Evolutionary conservation across 2,888 invertebrate species (phyloP), one percentile per base, ranked within the genome.

Genomic region (Ectemnius cavifrons): DNA sequence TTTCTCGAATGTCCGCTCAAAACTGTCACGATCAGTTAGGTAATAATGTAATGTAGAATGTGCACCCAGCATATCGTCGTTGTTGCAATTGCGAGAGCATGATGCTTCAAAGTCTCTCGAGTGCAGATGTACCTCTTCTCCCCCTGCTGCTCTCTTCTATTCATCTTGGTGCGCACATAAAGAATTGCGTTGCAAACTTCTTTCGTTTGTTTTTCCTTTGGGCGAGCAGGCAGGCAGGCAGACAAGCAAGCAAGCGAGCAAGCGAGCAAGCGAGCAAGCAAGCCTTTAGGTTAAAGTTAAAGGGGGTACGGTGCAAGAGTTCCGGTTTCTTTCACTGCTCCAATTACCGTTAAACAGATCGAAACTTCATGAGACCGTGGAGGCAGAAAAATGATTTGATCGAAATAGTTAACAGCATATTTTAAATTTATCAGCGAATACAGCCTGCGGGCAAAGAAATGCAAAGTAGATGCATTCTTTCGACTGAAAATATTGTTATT

Each of bases 121-220:
- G 37, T 52, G 16, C 52, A 16, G 52, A 52, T 14, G 52, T 14
- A 52, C 16, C 52, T 52, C 52, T 16, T 4, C 37, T 8, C 37
- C 37, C 37, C 37, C 37, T 37, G 37, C 37, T 37, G 8, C 37
- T 8, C 37, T 37, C 37, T 37, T 37, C 37, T 37, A 37, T 37
- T 37, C 37, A 37, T 37, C 37, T 37, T 37, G 11, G 49, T 11
- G 20, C n/a, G n/a, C 6, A 27, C 52, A 13, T 20, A 47, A 46
- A 70, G 59, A 67, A 62, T 62, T 63, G 37, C 23, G 28, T 13
- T 60, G 2, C 37, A 45, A 13, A n/a, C 45, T 37, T 67, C 18
- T 27, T 72, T 62, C 67, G 56, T 71, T 76, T 61, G 28, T 57
- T 62, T 72, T 58, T 14, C 58, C 2, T 1, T 1, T 6, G 46